Evolutionary conservation across 2,888 invertebrate species (phyloP).

Genomic region (Anthophora plumipes): DNA sequence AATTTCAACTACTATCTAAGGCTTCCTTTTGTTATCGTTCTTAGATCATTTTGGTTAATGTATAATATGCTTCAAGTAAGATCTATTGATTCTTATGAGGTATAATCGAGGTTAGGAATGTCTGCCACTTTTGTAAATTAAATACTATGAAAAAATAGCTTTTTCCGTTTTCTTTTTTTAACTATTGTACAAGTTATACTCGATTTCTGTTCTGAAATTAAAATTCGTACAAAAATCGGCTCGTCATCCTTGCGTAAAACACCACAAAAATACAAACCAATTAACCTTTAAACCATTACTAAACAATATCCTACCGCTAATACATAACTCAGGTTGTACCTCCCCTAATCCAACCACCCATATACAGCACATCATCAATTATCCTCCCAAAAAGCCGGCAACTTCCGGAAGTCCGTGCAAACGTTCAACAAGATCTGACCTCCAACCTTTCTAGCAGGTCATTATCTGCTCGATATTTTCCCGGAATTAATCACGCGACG

Average conservation of each 20-base stretch:
- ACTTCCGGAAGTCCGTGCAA: conserved; percentile 9
- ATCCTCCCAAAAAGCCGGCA: conserved; percentile 8
- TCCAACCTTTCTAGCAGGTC: conserved; percentile 6
- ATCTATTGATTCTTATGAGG: neutral
- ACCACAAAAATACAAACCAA: neutral
- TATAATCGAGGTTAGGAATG: no score
- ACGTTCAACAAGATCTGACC: neutral
- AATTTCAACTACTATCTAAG: neutral
- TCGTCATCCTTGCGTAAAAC: no score
- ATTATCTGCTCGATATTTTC: conserved; percentile 21
- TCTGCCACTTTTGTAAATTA: neutral
- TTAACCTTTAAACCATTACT: neutral
- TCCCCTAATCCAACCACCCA: neutral
- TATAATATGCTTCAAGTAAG: neutral
- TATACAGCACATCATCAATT: conserved; percentile 25
- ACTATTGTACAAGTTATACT: no score
- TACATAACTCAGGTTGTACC: neutral
- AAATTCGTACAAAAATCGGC: neutral
- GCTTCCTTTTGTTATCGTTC: neutral
- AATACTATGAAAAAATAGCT: neutral
- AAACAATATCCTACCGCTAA: neutral
- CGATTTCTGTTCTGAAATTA: neutral
- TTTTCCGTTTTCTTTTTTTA: no score
- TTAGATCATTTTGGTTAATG: neutral
- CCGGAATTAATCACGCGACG: conserved; percentile 29